Evolutionary conservation across 2,888 invertebrate genomes (phyloP), one percentile per base, ranked within the genome.

Genomic region (Lasioglossum pauxillum): DNA sequence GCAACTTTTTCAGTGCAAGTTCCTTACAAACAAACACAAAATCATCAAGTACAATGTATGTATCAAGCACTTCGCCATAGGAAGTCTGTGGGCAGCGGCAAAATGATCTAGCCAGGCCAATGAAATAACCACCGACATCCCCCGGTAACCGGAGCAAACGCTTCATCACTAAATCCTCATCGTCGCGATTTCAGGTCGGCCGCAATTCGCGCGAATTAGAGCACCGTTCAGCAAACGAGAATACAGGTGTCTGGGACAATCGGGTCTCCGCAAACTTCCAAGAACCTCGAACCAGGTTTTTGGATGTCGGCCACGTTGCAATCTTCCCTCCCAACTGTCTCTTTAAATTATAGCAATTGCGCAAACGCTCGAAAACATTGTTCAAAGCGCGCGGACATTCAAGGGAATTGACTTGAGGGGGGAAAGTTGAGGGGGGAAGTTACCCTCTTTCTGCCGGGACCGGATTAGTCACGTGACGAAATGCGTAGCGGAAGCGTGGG

Each of bases 111-210:
- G 83, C 87, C 53, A 82, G 75, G 89, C 79, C 90, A 92, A 93
- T 93, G 91, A 91, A 92, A 93, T 94, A 94, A 94, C 92, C 91
- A 91, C 90, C 92, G 88, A 92, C 94, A 93, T 94, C 94, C 94
- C 94, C 82, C 75, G 90, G 91, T 92, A 92, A 89, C 89, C 92
- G 91, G 89, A 90, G 89, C 88, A 79, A 84, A 89, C 82, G 7
- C 53, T 69, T 67, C 60, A 27, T 41, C 23, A 7, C 35, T 41
- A 35, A 23, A 35, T 67, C 57, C 27, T 74, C 75, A 19, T 23
- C 44, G 46, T n/a, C 31, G 41, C 76, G 75, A 71, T 85, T 85
- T 80, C 75, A 64, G 77, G 83, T 44, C 80, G 57, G 23, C 75
- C n/a, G 14, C 41, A 38, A n/a, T 78, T 23, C 35, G 71, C 60